phyloP scores from a whole-genome alignment of 1,140 invertebrate genomes.

The Aphis gossypii region DNA sequence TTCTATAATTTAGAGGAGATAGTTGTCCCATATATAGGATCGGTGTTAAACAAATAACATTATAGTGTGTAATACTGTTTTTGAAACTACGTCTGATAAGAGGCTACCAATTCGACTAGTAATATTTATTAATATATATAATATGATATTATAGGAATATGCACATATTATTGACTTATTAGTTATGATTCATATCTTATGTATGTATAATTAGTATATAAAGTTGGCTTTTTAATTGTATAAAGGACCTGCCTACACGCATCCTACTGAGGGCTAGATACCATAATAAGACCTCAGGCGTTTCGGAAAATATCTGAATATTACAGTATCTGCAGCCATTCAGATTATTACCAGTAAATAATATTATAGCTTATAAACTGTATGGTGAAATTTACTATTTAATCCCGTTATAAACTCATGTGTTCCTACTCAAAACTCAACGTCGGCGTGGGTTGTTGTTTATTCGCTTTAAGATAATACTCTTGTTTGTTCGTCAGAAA shows the following conservation, averaged over 20 bases:
- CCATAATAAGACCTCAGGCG: neutral
- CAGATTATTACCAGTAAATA: neutral
- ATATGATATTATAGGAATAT: too few relatives aligned
- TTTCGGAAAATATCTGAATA: neutral
- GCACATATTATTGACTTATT: neutral
- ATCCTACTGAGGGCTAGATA: neutral
- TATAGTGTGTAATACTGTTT: too few relatives aligned
- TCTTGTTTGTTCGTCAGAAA: neutral
- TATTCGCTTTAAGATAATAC: neutral
- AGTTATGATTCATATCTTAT: too few relatives aligned
- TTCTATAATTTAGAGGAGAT: neutral
- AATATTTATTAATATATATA: too few relatives aligned
- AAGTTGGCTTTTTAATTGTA: neutral
- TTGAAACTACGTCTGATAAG: too few relatives aligned
- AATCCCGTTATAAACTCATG: neutral
- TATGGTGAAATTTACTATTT: neutral
- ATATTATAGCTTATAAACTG: neutral
- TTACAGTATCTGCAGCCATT: too few relatives aligned
- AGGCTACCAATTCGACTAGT: too few relatives aligned
- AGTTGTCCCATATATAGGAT: neutral
- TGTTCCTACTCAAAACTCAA: neutral
- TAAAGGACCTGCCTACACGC: neutral
- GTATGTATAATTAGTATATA: too few relatives aligned
- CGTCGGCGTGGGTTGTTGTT: neutral
- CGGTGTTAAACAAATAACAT: neutral